Evolutionary conservation across 2,888 invertebrate species (phyloP), one percentile per base, ranked within the genome.

Genomic region (Lasioglossum oenotherae): DNA sequence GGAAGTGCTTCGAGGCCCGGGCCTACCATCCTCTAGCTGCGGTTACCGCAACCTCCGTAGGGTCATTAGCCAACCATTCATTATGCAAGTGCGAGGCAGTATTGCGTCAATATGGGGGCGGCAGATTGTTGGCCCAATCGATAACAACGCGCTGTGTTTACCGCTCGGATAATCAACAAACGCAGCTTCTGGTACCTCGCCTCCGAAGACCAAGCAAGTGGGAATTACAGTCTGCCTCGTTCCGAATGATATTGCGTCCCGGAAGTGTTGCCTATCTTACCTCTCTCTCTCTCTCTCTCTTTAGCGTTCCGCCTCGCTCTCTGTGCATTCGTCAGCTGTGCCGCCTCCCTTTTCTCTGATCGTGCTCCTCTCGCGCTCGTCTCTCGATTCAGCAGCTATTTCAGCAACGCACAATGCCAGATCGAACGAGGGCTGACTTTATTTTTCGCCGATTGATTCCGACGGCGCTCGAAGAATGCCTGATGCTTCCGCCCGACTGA

Each of bases 21-120:
- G 88, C 87, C 89, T 89, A 85, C 88, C 90, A 90, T 91, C 91
- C 92, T 91, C 93, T 91, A 87, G 91, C 89, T 93, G 93, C 88
- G 93, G 93, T 93, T 93, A 92, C 93, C 93, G 93, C 94, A 93
- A 93, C 92, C 93, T 92, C 93, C 93, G 93, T 93, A 92, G 93
- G 93, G 93, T 93, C 93, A 93, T 93, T 93, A 93, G 93, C 93
- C 92, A 93, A 92, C 93, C 93, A 93, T 93, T 93, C 93, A 93
- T 94, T 93, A 93, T 93, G 94, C 94, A 93, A 93, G 93, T 93
- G 93, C 90, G 90, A 92, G 90, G 91, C 93, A 92, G 92, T 94
- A 93, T 93, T 93, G 93, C 93, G 93, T 93, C 93, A 93, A 93
- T 93, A 93, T 91, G 88, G 84, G 78, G 84, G 88, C 87, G 88